Conservation (phyloP, 2,888 invertebrate species). For the Perizoma flavofasciatum region DNA sequence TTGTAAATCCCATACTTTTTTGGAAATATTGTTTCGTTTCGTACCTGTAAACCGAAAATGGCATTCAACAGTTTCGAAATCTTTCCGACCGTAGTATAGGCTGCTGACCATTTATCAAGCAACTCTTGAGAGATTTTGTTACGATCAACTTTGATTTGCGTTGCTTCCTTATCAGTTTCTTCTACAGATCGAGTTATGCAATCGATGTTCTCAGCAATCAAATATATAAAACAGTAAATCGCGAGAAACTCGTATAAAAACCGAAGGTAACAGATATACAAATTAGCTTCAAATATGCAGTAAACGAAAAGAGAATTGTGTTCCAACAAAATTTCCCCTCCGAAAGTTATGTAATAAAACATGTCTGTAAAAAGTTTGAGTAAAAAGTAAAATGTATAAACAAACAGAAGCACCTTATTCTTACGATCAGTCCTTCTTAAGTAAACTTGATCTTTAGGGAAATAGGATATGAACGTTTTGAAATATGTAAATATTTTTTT, state of each 20-base stretch:
- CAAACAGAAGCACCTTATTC: constrained; percentile 1
- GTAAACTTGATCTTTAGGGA: constrained; percentile 12
- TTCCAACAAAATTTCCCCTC: no score
- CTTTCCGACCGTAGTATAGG: constrained; percentile 45
- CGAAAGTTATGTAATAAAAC: no score
- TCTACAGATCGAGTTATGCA: background rate
- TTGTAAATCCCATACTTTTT: no score
- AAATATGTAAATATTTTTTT: constrained; percentile 8
- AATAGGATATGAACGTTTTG: constrained; percentile 11
- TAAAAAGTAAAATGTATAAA: no score
- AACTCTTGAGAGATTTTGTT: no score
- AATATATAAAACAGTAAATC: background rate
- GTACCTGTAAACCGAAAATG: constrained; percentile 40
- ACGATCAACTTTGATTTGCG: no score
- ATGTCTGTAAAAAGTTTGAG: no score
- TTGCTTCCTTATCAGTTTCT: no score
- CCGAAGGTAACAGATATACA: background rate
- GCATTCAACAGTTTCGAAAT: constrained; percentile 42
- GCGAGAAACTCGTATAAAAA: no score
- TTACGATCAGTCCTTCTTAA: background rate
- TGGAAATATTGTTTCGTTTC: background rate
- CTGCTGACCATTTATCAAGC: constrained; percentile 46
- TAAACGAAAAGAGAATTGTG: background rate
- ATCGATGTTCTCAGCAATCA: background rate
- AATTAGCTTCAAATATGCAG: background rate